Base-by-base conservation (phyloP, 37 sponge, comb jelly and placozoan species). In the Amphimedon queenslandica region DNA sequence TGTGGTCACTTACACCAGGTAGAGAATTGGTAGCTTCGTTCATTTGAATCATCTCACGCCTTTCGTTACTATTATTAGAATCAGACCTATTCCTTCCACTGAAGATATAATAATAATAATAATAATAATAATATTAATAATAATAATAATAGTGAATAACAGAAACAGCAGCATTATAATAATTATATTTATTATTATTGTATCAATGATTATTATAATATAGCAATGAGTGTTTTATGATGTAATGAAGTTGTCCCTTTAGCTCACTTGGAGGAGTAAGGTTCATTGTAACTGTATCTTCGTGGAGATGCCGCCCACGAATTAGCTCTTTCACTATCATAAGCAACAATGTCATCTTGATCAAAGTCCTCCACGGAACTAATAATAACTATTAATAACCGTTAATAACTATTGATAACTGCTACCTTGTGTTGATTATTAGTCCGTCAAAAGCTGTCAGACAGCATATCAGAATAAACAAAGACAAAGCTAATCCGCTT, bases 81-180 rank as follows among this genome's bases (percentile, higher is more conserved):
- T n/a, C n/a, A n/a, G n/a, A n/a, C n/a, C n/a, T n/a, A 66, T 90
- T 86, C 32, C 81, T 63, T 55, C 86, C 86, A 77, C 77, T 57
- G 3, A 79, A 75, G 31, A 90, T 25, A 60, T n/a, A 60, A 13
- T n/a, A 60, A 60, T 60, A 60, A 60, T 6, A 6, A 60, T n/a
- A 60, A 60, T 47, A 47, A 18, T 47, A 47, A 5, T 40, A 23
- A 13, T 70, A 53, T 55, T 24, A 21, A 23, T 40, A n/a, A 40
- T 23, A 10, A 37, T 30, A 30, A 40, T 18, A 31, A 43, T 27
- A 23, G 47, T 70, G 39, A 25, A 13, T 70, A 55, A 11, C 23
- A 27, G 36, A n/a, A n/a, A n/a, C n/a, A n/a, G n/a, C n/a, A n/a
- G n/a, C n/a, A n/a, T n/a, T n/a, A n/a, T n/a, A n/a, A n/a, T n/a